Evolutionary conservation across 2,797 vertebrate species (phyloP), one percentile per base, ranked within the genome.

Genomic region (Emys orbicularis): DNA sequence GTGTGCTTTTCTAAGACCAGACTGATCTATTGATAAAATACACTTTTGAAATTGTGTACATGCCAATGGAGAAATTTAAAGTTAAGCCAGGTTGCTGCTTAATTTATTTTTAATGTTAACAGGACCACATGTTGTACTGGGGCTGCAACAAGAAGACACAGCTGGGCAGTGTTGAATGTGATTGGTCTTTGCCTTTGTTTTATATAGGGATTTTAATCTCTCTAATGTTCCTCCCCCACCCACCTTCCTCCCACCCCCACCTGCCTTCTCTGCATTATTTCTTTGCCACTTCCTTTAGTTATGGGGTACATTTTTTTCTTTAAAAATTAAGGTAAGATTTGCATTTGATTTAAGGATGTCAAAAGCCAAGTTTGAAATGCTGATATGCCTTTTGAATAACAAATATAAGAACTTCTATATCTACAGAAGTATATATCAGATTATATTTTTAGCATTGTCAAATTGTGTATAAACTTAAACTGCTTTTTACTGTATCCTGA

Each of bases 91-190:
- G 59, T 54, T 61, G 59, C 31, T 61, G 41, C 41, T 25, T 83
- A 52, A 54, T 86, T 94, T 95, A 86, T 96, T 94, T 97, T 93
- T 94, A 90, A 88, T n/a, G 54, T 80, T 37, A 31, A 21, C 13
- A 27, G 84, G 76, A 80, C 87, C 15, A 27, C 31, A 2, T 0
- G 57, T 19, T 93, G 83, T 95, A 89, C 56, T 19, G 68, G 57
- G 0, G 0, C 23, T 50, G 44, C 50, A 79, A 84, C 11, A 9
- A 57, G 12, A 44, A 25, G 84, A 47, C 0, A 0, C 21, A 52
- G 76, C 18, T 77, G 44, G 44, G 25, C 27, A 29, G 27, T 31
- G 25, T 47, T 49, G 13, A 76, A 76, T 47, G 12, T 16, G 74
- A 49, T 47, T 27, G 25, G 23, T 31, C 27, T 77, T 76, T 77